Evolutionary conservation across 2,797 vertebrate species (phyloP).

Genomic region (Gymnopithys bicolor): DNA sequence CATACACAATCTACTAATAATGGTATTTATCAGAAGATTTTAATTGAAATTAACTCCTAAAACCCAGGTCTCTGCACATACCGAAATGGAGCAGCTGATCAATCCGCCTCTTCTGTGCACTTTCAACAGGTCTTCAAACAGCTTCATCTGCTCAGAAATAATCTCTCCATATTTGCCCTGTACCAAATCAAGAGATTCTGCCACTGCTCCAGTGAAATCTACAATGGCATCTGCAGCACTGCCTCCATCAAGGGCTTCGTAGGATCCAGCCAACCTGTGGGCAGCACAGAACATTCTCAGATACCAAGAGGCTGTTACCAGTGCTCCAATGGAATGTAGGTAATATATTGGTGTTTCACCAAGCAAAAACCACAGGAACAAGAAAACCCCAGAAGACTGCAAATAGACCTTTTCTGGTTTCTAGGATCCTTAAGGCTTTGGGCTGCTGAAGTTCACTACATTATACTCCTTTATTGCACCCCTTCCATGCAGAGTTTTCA

Average conservation of each 20-base stretch:
- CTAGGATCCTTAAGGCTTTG: background rate
- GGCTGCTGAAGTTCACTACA: background rate
- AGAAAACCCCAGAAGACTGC: background rate
- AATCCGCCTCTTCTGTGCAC: conserved; percentile 86
- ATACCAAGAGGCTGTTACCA: background rate
- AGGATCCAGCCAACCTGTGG: conserved; percentile 88
- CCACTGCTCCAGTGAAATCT: conserved; percentile 92
- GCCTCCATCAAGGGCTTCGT: conserved; percentile 91
- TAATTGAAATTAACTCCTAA: background rate
- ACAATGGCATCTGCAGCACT: conserved; percentile 92
- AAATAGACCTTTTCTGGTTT: background rate
- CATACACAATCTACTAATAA: background rate
- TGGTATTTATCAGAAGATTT: background rate
- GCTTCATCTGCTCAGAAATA: conserved; percentile 79
- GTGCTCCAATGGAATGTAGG: background rate
- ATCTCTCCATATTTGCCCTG: conserved; percentile 73
- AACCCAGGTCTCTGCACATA: conserved; percentile 45
- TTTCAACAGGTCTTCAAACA: conserved; percentile 88
- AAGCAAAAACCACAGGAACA: background rate
- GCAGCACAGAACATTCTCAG: background rate
- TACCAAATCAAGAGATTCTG: conserved; percentile 85
- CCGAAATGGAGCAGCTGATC: conserved; percentile 91
- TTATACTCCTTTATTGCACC: background rate
- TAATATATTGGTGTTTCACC: background rate
- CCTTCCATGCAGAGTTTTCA: background rate